A percentile compares a stretch with the other conserved stretches of the same genome.
phyloP scores from a whole-genome alignment of 2,113 vertebrate genomes.

The Grammomys dolichurus region DNA sequence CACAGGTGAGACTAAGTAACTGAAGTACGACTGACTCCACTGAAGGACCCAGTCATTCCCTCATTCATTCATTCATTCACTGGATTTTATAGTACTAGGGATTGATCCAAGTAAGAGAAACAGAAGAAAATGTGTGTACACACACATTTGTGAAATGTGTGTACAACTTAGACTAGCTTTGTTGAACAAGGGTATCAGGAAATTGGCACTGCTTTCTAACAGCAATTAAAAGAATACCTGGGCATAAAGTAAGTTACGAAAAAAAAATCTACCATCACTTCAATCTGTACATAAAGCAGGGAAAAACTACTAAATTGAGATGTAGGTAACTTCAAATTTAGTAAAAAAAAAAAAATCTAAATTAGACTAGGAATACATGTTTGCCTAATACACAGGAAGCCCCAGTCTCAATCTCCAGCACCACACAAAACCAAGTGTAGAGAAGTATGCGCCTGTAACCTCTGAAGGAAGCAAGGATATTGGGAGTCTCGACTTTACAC shows the following conservation, averaged over 20 bases:
- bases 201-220: neutral
- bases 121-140: conserved; percentile 21
- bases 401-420: neutral
- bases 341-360: neutral
- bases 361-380: neutral
- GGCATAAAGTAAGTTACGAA: neutral
- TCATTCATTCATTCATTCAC: neutral
- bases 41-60: neutral
- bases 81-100: neutral
- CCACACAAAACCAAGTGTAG: neutral
- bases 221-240: conserved; percentile 45
- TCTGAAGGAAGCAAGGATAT: neutral
- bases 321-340: conserved; percentile 54
- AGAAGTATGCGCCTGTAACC: neutral
- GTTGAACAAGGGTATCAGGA: neutral
- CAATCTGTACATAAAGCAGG: conserved; percentile 30
- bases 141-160: neutral
- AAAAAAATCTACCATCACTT: conserved; percentile 13
- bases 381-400: neutral
- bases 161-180: conserved; percentile 1
- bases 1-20: neutral
- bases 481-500: neutral
- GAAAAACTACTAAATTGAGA: conserved; percentile 9
- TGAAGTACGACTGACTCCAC: neutral
- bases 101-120: conserved; percentile 25